Evolutionary conservation across 2,797 vertebrate genomes (phyloP).

Genomic region (Vultur gryphus): DNA sequence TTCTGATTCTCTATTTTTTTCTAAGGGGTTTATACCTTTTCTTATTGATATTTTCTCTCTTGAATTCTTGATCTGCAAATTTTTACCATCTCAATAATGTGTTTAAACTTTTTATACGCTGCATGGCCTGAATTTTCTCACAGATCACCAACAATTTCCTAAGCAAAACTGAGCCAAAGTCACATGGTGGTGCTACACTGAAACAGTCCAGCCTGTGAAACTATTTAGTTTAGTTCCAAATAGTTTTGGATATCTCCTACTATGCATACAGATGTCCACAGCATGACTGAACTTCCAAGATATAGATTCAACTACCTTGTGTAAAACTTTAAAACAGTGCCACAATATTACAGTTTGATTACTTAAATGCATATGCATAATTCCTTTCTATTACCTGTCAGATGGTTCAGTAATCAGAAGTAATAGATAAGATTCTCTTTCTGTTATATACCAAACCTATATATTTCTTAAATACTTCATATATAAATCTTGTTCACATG

Average conservation of each 20-base stretch:
- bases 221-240: neutral
- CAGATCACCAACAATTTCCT: neutral
- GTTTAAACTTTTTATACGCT: neutral
- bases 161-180: neutral
- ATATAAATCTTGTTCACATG: neutral
- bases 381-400: neutral
- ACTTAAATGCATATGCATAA: neutral
- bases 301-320: neutral
- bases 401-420: neutral
- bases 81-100: neutral
- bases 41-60: neutral
- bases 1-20: neutral
- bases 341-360: neutral
- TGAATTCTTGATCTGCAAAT: neutral
- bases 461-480: neutral
- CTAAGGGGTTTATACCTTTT: neutral
- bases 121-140: neutral
- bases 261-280: neutral
- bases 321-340: neutral
- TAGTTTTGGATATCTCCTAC: neutral
- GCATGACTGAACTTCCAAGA: neutral
- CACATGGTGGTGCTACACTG: neutral
- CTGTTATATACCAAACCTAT: neutral
- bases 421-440: neutral
- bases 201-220: neutral